A percentile compares a stretch with the other conserved stretches of the same genome.
phyloP scores from a whole-genome alignment of 2,797 vertebrate species.

The Rhyacichthys aspro region DNA sequence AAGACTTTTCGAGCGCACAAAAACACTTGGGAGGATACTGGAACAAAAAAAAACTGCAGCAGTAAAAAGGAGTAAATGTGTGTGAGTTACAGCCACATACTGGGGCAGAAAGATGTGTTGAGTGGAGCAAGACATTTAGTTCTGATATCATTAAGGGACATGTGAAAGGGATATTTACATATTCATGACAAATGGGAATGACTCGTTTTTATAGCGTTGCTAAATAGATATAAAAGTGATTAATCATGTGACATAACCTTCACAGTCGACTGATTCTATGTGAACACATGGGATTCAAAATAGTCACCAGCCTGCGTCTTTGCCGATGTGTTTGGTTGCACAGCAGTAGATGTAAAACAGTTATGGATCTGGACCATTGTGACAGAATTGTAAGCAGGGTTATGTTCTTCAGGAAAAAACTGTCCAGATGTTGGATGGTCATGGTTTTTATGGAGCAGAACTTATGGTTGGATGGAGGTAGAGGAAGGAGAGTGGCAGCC shows the following conservation, averaged over 20 bases:
- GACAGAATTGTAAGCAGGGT: constrained; percentile 1
- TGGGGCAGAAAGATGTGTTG: neutral
- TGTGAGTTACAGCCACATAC: neutral
- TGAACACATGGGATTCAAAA: too few relatives aligned
- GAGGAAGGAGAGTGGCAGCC: neutral
- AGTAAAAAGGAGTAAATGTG: neutral
- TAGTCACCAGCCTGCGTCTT: neutral
- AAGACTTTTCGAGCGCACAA: constrained; percentile 24
- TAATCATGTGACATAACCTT: too few relatives aligned
- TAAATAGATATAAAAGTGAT: too few relatives aligned
- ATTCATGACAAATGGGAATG: too few relatives aligned
- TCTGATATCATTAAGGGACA: too few relatives aligned
- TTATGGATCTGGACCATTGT: neutral
- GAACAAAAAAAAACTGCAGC: constrained; percentile 8
- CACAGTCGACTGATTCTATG: too few relatives aligned
- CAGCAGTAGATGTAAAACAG: neutral
- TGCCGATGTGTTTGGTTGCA: neutral
- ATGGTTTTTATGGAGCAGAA: constrained; percentile 11
- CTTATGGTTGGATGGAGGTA: constrained; percentile 6
- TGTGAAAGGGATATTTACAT: too few relatives aligned
- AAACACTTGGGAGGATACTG: constrained; percentile 16
- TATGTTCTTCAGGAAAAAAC: constrained; percentile 1
- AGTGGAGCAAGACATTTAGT: too few relatives aligned
- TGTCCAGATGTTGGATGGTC: constrained; percentile 7
- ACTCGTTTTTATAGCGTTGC: too few relatives aligned